A percentile compares a stretch with the other conserved stretches of the same genome.
phyloP scores from a whole-genome alignment of 2,888 invertebrate species.

The Steinernema hermaphroditum region DNA sequence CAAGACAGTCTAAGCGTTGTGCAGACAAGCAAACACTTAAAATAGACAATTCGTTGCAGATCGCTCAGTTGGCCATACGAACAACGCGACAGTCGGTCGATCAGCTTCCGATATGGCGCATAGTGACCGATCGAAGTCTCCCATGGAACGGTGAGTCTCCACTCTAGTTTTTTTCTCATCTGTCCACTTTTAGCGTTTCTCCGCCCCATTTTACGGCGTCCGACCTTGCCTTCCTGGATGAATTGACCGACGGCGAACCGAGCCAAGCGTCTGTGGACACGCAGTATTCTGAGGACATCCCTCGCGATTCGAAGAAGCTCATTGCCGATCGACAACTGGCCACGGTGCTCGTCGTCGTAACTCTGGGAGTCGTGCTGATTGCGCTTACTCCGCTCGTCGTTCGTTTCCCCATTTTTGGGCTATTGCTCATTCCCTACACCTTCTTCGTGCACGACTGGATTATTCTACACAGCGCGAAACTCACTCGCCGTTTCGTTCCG shows the following conservation, averaged over 20 bases:
- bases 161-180: too few species aligned
- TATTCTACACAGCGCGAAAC: not conserved
- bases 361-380: not conserved
- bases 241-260: not conserved
- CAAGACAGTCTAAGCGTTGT: too few species aligned
- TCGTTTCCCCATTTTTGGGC: not conserved
- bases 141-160: too few species aligned
- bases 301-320: not conserved
- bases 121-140: too few species aligned
- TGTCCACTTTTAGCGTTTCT: not conserved
- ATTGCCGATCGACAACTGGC: not conserved
- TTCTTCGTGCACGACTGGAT: constrained; percentile 18
- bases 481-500: constrained; percentile 7
- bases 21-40: too few species aligned
- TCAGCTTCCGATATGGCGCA: too few species aligned
- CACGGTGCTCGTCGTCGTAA: not conserved
- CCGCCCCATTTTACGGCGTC: not conserved
- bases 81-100: too few species aligned
- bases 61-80: too few species aligned
- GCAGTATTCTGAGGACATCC: not conserved
- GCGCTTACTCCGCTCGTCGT: not conserved
- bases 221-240: constrained; percentile 4
- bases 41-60: too few species aligned
- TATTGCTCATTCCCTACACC: not conserved
- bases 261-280: not conserved